Percentiles rank a stretch among this genome's conserved stretches.
These are phyloP conservation scores for Polyodon spathula DNA, from an alignment of 2,113 vertebrate genomes.

Conservation along the genomic window DNA sequence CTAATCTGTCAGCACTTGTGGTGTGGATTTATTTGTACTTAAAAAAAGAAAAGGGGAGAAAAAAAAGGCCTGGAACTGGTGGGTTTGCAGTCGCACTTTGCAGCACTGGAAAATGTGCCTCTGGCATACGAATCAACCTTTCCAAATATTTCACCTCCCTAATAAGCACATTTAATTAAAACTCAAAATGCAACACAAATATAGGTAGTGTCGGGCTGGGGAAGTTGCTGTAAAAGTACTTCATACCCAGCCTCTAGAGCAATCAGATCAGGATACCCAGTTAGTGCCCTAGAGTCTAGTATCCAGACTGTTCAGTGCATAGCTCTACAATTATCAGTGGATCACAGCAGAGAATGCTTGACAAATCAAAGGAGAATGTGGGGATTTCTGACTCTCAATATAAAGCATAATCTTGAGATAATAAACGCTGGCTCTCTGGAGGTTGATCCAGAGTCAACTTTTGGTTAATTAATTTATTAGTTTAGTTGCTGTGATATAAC, in stretches of 20 bases:
- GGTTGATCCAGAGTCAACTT: too few species aligned
- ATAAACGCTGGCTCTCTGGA: too few species aligned
- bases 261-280: too few species aligned
- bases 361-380: too few species aligned
- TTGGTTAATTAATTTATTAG: too few species aligned
- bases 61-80: conserved; percentile 37
- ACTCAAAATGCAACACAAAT: conserved; percentile 24
- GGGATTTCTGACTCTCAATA: too few species aligned
- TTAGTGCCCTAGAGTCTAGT: too few species aligned
- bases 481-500: too few species aligned
- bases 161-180: conserved; percentile 75
- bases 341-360: too few species aligned
- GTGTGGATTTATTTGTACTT: conserved; percentile 72
- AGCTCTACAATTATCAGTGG: too few species aligned
- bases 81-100: conserved; percentile 54
- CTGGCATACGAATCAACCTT: conserved; percentile 45
- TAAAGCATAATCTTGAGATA: too few species aligned
- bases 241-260: not conserved
- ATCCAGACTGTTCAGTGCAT: too few species aligned
- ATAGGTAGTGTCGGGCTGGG: conserved; percentile 17
- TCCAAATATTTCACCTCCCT: conserved; percentile 58
- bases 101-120: conserved; percentile 65
- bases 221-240: conserved; percentile 23
- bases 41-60: conserved; percentile 38
- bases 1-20: conserved; percentile 67